Conservation (phyloP, 2,113 vertebrate species). For the Sigmodon hispidus region DNA sequence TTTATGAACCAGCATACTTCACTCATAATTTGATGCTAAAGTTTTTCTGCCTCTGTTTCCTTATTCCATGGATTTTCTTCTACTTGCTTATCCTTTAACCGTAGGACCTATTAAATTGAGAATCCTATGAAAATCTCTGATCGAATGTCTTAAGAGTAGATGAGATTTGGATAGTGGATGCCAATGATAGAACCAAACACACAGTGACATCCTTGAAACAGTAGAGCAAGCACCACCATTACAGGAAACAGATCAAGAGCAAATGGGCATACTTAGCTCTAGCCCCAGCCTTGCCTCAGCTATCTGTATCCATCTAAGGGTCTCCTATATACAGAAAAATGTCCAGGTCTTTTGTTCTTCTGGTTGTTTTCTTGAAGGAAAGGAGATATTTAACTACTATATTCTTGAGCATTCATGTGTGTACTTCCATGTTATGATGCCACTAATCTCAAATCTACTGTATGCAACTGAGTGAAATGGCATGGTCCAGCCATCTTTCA, state of each 20-base stretch:
- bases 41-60: not conserved
- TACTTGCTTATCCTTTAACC: not conserved
- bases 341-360: rapidly evolving
- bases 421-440: not conserved
- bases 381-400: not conserved
- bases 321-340: rapidly evolving
- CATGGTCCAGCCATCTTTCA: not conserved
- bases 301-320: no score
- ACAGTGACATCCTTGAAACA: not conserved
- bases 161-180: rapidly evolving
- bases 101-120: not conserved
- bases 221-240: rapidly evolving
- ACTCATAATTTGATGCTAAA: rapidly evolving
- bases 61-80: not conserved
- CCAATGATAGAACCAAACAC: rapidly evolving
- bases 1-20: not conserved
- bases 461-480: not conserved
- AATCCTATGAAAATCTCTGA: no score
- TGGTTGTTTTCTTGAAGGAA: not conserved
- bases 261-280: rapidly evolving
- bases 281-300: rapidly evolving
- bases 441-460: no score
- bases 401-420: rapidly evolving
- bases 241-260: rapidly evolving
- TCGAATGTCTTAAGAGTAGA: not conserved